phyloP scores from a whole-genome alignment of 1,140 invertebrate genomes.

The Panulirus ornatus region DNA sequence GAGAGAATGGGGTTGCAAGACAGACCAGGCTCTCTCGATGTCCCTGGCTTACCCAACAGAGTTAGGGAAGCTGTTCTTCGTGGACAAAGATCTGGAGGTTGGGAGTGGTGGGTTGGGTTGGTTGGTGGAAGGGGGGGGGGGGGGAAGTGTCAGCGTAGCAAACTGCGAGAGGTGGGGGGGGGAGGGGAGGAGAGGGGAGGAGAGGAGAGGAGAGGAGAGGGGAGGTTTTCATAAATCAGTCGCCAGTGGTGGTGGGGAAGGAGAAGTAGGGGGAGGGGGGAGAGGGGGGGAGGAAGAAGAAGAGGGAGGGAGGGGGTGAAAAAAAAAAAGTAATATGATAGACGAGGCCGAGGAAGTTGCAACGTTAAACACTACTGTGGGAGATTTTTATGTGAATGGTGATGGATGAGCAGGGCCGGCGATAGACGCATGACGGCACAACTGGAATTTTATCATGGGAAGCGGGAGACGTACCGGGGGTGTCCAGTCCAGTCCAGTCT shows the following conservation, averaged over 20 bases:
- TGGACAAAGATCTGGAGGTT: slow-evolving; percentile 8
- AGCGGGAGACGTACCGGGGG: neutral
- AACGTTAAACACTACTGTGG: slow-evolving; percentile 29
- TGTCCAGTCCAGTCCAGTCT: too few relatives aligned
- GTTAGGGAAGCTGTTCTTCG: neutral
- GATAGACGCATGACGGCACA: slow-evolving; percentile 41
- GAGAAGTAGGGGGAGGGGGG: too few relatives aligned
- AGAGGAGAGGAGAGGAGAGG: neutral
- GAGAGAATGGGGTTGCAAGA: neutral
- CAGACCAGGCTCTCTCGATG: too few relatives aligned
- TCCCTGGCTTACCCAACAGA: too few relatives aligned
- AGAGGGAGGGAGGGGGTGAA: too few relatives aligned
- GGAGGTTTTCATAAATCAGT: slow-evolving; percentile 10
- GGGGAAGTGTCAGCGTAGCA: too few relatives aligned
- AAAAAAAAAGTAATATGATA: slow-evolving; percentile 36
- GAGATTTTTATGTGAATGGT: slow-evolving; percentile 28
- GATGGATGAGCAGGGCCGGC: neutral
- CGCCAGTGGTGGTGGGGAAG: neutral
- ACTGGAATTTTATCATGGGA: slow-evolving; percentile 36
- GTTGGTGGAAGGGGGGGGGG: too few relatives aligned
- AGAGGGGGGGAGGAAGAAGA: too few relatives aligned
- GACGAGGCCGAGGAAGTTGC: slow-evolving; percentile 40
- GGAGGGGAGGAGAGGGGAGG: neutral
- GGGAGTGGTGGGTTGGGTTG: too few relatives aligned
- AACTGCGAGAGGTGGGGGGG: too few relatives aligned